phyloP scores from a whole-genome alignment of 1,140 invertebrate genomes.

The Rhopalosiphum padi region DNA sequence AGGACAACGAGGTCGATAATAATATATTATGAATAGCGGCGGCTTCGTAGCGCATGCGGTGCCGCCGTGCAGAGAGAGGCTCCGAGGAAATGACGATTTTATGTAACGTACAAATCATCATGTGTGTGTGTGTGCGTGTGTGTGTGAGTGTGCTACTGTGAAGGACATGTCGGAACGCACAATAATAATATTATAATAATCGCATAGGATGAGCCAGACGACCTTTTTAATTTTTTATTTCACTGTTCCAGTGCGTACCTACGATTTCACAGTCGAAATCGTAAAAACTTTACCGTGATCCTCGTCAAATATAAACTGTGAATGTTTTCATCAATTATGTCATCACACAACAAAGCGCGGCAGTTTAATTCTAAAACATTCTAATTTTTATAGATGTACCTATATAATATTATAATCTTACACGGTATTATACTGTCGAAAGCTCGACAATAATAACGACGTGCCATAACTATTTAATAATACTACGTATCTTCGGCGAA shows the following conservation, averaged over 20 bases:
- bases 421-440: neutral
- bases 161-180: neutral
- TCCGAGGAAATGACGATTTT: constrained; percentile 51
- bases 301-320: neutral
- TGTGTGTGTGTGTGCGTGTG: neutral
- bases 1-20: constrained; percentile 39
- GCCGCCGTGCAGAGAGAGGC: constrained; percentile 1
- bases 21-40: neutral
- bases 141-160: neutral
- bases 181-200: neutral
- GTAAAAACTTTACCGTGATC: neutral
- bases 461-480: neutral
- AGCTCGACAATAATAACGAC: neutral
- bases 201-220: neutral
- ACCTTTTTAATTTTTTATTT: neutral
- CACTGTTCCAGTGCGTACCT: neutral
- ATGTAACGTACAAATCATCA: neutral
- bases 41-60: neutral
- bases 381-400: neutral
- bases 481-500: neutral
- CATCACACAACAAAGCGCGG: neutral
- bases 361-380: neutral
- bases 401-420: neutral
- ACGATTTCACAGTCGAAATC: neutral
- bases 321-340: neutral